Percentiles rank a stretch among this genome's conserved stretches.
Conservation (phyloP, 2,113 vertebrate genomes). For the Neodontobutis hainanensis region DNA sequence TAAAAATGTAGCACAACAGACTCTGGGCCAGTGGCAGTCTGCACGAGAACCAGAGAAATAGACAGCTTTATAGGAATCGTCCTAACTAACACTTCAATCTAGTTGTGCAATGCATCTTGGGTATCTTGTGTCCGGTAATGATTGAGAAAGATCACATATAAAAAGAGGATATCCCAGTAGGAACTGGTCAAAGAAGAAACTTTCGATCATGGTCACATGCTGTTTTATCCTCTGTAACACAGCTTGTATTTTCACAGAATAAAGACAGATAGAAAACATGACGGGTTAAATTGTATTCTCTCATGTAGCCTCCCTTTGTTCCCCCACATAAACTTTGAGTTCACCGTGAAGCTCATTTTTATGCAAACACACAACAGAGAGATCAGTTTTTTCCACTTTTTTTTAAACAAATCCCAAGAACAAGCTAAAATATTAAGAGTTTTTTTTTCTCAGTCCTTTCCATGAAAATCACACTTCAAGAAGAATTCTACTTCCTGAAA, state of each 20-base stretch:
- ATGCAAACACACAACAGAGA: background rate
- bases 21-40: conserved; percentile 13
- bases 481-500: conserved; percentile 16
- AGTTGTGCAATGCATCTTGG: conserved; percentile 24
- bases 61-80: conserved; percentile 59
- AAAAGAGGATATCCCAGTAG: conserved; percentile 1
- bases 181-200: conserved; percentile 10
- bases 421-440: conserved; percentile 49
- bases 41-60: conserved; percentile 42
- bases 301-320: conserved; percentile 18
- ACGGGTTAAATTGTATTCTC: conserved; percentile 40
- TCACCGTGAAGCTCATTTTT: background rate
- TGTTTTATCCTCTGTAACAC: background rate
- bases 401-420: conserved; percentile 46
- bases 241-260: conserved; percentile 38
- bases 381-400: conserved; percentile 17
- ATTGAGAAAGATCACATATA: conserved; percentile 5
- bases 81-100: conserved; percentile 56
- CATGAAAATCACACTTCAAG: conserved; percentile 32
- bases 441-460: conserved; percentile 51
- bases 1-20: conserved; percentile 52
- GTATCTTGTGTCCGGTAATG: conserved; percentile 39
- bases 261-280: conserved; percentile 24
- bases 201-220: background rate
- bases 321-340: background rate